A percentile compares a stretch with the other conserved stretches of the same genome.
These are phyloP conservation scores for Hylyphantes graminicola DNA, from an alignment of 1,140 invertebrate genomes.

Conservation along the genomic window DNA sequence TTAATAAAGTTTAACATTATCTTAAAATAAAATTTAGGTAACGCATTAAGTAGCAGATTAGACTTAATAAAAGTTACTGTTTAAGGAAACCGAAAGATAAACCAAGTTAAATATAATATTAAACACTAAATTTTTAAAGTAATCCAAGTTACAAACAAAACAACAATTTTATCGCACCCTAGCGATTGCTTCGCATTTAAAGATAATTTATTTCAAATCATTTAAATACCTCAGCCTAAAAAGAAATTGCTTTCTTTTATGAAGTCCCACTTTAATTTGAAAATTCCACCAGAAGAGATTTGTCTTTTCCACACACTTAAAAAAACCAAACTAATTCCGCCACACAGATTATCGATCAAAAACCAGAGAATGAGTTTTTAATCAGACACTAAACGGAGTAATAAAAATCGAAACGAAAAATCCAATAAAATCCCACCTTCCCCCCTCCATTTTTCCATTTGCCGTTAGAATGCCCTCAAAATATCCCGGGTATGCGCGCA, in stretches of 20 bases:
- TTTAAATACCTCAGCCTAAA: too few relatives aligned
- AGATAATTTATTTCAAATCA: too few relatives aligned
- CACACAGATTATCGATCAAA: slow-evolving; percentile 16
- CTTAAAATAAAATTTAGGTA: too few relatives aligned
- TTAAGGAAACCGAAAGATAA: too few relatives aligned
- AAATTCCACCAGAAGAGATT: slow-evolving; percentile 14
- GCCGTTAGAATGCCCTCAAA: neutral
- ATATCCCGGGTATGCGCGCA: slow-evolving; percentile 28
- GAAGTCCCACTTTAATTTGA: slow-evolving; percentile 23
- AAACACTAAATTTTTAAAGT: too few relatives aligned
- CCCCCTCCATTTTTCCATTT: neutral
- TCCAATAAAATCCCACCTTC: slow-evolving; percentile 21
- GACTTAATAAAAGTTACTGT: too few relatives aligned
- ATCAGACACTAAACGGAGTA: slow-evolving; percentile 41
- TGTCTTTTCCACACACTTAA: neutral
- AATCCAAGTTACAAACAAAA: too few relatives aligned
- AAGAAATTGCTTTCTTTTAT: neutral
- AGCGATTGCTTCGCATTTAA: too few relatives aligned
- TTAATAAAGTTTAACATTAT: too few relatives aligned
- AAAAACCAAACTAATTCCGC: neutral
- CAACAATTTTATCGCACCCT: too few relatives aligned
- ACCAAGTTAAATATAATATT: too few relatives aligned
- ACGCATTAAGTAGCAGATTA: too few relatives aligned
- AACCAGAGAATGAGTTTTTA: slow-evolving; percentile 50
- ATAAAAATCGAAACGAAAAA: slow-evolving; percentile 56